Percentiles rank a stretch among this genome's conserved stretches.
Conservation (phyloP, 2,797 vertebrate species). For the Rhynchotus rufescens region DNA sequence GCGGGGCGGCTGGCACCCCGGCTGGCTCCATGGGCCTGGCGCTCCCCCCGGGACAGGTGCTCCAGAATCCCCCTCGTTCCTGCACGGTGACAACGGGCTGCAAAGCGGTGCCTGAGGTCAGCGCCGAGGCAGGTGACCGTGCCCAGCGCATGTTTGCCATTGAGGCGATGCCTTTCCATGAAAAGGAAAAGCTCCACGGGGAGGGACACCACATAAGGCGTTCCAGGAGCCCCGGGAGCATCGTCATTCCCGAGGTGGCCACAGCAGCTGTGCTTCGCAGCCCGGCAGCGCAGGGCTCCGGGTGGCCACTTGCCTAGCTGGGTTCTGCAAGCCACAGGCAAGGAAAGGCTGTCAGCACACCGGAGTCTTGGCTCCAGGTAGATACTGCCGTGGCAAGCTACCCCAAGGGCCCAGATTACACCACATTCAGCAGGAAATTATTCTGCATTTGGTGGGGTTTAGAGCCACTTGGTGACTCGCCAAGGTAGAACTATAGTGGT, state of each 20-base stretch:
- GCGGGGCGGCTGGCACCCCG: no score
- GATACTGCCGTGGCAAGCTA: rapidly evolving
- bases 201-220: neutral
- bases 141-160: neutral
- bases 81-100: neutral
- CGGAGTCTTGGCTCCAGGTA: rapidly evolving
- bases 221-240: no score
- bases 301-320: no score
- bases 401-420: rapidly evolving
- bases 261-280: no score
- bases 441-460: neutral
- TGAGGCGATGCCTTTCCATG: neutral
- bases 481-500: neutral
- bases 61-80: neutral
- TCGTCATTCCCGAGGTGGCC: neutral
- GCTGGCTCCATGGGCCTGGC: no score
- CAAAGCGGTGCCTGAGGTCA: neutral
- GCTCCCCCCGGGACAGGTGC: neutral
- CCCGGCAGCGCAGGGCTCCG: no score
- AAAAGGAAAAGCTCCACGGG: no score
- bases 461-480: neutral
- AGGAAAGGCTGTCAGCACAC: rapidly evolving
- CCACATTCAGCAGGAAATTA: no score
- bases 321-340: no score
- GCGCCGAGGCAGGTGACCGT: neutral